Conservation (phyloP, 2,113 vertebrate genomes). For the Cairina moschata region DNA sequence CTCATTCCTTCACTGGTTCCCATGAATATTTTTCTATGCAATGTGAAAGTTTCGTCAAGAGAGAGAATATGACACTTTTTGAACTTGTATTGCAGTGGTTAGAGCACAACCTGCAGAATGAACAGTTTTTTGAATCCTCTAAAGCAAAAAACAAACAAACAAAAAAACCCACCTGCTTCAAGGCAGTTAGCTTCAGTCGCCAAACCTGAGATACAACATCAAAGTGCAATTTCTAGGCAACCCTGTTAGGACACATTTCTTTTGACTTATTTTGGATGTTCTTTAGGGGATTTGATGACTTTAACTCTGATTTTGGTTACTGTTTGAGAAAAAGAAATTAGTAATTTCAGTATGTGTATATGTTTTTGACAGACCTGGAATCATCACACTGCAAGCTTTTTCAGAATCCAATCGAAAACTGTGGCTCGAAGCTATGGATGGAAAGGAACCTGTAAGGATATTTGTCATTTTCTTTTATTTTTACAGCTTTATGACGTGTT, state of each 20-base stretch:
- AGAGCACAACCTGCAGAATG: neutral
- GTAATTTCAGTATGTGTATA: neutral
- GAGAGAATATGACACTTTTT: neutral
- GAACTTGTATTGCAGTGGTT: neutral
- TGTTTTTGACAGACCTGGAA: constrained; percentile 85
- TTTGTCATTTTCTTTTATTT: neutral
- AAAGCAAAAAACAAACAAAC: neutral
- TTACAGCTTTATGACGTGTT: neutral
- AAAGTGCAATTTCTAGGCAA: neutral
- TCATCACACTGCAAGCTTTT: constrained; percentile 94
- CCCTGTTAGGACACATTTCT: neutral
- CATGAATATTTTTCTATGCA: neutral
- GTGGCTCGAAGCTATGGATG: constrained; percentile 98
- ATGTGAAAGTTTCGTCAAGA: neutral
- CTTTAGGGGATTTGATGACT: neutral
- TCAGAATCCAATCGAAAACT: constrained; percentile 94
- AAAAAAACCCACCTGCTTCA: neutral
- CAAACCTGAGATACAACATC: neutral
- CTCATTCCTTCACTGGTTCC: neutral
- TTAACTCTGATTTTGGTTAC: neutral
- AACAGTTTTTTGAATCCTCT: neutral
- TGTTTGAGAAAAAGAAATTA: neutral
- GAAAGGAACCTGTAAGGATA: constrained; percentile 93
- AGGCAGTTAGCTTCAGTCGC: neutral
- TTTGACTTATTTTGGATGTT: neutral